Conservation (phyloP, 2,113 vertebrate species). For the Oostethus manadensis region DNA sequence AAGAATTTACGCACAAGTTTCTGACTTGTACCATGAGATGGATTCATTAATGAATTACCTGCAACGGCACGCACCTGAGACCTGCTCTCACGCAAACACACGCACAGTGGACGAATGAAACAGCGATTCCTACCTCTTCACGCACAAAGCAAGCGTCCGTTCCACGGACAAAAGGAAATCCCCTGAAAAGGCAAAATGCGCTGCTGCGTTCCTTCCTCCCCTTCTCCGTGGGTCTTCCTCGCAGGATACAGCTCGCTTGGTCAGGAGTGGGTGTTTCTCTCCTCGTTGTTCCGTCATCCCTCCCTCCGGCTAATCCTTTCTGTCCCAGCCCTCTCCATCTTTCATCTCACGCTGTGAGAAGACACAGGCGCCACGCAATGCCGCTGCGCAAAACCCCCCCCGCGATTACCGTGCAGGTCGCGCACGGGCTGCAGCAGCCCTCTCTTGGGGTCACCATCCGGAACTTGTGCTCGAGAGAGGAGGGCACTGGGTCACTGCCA, state of each 20-base stretch:
- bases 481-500: neutral
- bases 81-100: neutral
- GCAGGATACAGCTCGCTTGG: slow-evolving; percentile 49
- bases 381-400: slow-evolving; percentile 36
- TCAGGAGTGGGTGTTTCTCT: slow-evolving; percentile 62
- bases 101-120: slow-evolving; percentile 46
- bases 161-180: slow-evolving; percentile 34
- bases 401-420: slow-evolving; percentile 31
- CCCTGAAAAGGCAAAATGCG: slow-evolving; percentile 36
- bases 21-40: neutral
- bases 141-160: slow-evolving; percentile 52
- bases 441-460: slow-evolving; percentile 17
- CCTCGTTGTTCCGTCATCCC: slow-evolving; percentile 65
- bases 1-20: neutral
- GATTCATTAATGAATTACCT: neutral
- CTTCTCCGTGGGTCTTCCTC: slow-evolving; percentile 24
- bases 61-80: slow-evolving; percentile 38
- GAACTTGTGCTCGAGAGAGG: neutral
- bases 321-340: slow-evolving; percentile 46
- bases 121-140: slow-evolving; percentile 55
- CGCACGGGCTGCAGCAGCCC: slow-evolving; percentile 29
- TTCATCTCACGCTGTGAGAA: neutral
- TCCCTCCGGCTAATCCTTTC: slow-evolving; percentile 62
- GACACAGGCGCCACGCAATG: slow-evolving; percentile 18
- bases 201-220: slow-evolving; percentile 33